These are phyloP conservation scores for Vombatus ursinus DNA, from an alignment of 2,113 vertebrate genomes.

Conservation along the genomic window DNA sequence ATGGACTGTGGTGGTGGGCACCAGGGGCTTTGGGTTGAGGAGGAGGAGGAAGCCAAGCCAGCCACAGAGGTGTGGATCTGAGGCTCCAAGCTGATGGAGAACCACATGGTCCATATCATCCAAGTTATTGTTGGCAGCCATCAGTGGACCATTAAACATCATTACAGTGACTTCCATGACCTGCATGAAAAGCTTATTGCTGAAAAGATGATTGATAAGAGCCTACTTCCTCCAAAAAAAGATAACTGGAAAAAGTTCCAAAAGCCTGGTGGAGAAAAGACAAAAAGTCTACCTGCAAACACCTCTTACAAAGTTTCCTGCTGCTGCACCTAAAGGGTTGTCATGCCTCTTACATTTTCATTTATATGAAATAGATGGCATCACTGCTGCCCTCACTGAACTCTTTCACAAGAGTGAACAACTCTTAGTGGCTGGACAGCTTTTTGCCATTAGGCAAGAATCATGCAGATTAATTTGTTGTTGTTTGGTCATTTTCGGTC, in stretches of 20 bases:
- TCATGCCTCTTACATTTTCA: constrained; percentile 93
- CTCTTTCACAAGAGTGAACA: too few species aligned
- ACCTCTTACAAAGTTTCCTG: constrained; percentile 89
- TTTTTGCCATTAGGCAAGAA: too few species aligned
- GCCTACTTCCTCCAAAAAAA: constrained; percentile 97
- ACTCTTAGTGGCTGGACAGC: too few species aligned
- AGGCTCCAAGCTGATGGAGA: too few species aligned
- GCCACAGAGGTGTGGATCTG: too few species aligned
- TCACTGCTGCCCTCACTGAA: too few species aligned
- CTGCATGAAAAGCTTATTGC: constrained; percentile 95
- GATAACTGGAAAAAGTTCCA: constrained; percentile 98
- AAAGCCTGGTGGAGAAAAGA: constrained; percentile 94
- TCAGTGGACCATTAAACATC: constrained; percentile 95
- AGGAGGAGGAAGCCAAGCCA: too few species aligned
- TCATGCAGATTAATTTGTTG: too few species aligned
- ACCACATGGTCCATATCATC: constrained; percentile 82
- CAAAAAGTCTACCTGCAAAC: constrained; percentile 96
- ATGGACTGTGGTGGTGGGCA: too few species aligned
- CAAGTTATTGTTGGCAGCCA: constrained; percentile 91
- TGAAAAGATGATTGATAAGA: constrained; percentile 93
- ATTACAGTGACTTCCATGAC: constrained; percentile 97
- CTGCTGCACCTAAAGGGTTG: constrained; percentile 88
- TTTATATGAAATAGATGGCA: constrained; percentile 83
- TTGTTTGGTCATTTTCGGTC: too few species aligned
- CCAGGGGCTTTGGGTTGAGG: too few species aligned